Evolutionary conservation across 2,113 vertebrate genomes (phyloP).

Genomic region (Corythaixoides concolor): DNA sequence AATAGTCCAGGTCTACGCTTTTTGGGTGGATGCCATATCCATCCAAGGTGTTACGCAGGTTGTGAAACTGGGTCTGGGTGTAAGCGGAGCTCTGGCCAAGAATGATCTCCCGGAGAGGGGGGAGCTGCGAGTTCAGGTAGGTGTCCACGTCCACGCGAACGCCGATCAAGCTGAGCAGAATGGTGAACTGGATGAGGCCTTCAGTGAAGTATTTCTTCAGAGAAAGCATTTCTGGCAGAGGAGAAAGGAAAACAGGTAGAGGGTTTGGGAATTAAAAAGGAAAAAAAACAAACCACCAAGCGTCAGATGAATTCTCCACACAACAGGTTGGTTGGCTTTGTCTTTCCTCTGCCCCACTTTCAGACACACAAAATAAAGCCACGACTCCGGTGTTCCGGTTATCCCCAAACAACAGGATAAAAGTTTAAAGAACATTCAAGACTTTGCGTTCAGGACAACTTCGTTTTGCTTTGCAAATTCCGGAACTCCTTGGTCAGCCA

Average conservation of each 20-base stretch:
- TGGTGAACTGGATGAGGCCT: slow-evolving; percentile 99
- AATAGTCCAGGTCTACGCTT: slow-evolving; percentile 94
- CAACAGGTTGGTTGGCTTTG: slow-evolving; percentile 47
- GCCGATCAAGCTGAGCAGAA: slow-evolving; percentile 96
- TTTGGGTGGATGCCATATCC: slow-evolving; percentile 98
- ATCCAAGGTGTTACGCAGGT: slow-evolving; percentile 93
- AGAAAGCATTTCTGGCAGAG: slow-evolving; percentile 94
- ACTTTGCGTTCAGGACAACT: rapidly evolving
- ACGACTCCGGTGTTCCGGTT: rapidly evolving
- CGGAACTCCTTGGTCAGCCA: neutral
- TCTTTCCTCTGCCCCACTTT: neutral
- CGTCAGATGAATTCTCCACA: neutral
- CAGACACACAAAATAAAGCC: neutral
- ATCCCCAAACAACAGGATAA: rapidly evolving
- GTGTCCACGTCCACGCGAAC: slow-evolving; percentile 97
- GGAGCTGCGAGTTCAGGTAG: slow-evolving; percentile 93
- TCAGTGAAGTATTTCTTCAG: slow-evolving; percentile 99
- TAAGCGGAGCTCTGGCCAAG: slow-evolving; percentile 98
- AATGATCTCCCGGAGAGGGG: slow-evolving; percentile 96
- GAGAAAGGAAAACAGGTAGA: neutral
- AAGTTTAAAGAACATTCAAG: neutral
- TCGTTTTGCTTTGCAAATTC: neutral
- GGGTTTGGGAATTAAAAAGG: neutral
- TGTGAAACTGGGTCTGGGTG: slow-evolving; percentile 99
- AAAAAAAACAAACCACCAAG: neutral